Evolutionary conservation across 2,113 vertebrate species (phyloP).

Genomic region (Accipiter virgatus): DNA sequence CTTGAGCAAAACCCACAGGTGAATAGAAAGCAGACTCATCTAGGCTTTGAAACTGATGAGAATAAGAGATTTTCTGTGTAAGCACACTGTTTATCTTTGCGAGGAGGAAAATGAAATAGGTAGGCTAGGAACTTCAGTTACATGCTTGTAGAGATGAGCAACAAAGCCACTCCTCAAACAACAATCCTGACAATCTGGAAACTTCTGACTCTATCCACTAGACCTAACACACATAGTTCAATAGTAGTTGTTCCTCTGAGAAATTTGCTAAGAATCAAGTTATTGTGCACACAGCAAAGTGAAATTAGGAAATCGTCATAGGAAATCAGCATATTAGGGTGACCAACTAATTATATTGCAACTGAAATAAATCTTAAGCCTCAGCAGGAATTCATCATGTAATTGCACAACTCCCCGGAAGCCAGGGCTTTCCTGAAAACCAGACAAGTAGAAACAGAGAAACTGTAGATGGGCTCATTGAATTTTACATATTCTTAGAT

Average conservation of each 20-base stretch:
- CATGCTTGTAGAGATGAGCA: not conserved
- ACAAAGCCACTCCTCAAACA: not conserved
- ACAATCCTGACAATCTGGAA: not conserved
- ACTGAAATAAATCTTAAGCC: not conserved
- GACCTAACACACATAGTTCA: not conserved
- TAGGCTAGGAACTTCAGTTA: not conserved
- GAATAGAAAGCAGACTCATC: not conserved
- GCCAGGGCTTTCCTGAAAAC: not conserved
- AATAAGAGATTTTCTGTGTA: not conserved
- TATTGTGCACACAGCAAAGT: rapidly evolving
- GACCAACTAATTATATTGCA: not conserved
- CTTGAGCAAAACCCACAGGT: not conserved
- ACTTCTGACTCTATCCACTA: not conserved
- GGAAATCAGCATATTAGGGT: not conserved
- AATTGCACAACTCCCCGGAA: not conserved
- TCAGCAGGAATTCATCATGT: not conserved
- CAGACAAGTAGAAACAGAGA: not conserved
- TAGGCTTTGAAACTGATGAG: not conserved
- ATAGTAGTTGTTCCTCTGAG: not conserved
- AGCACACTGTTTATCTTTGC: not conserved
- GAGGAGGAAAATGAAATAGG: not conserved
- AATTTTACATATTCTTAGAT: not conserved
- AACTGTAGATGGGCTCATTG: not conserved
- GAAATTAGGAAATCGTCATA: not conserved
- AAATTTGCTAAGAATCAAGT: not conserved